Evolutionary conservation across 2,113 vertebrate species (phyloP), one percentile per base, ranked within the genome.

Genomic region (Pomatorhinus ruficollis): DNA sequence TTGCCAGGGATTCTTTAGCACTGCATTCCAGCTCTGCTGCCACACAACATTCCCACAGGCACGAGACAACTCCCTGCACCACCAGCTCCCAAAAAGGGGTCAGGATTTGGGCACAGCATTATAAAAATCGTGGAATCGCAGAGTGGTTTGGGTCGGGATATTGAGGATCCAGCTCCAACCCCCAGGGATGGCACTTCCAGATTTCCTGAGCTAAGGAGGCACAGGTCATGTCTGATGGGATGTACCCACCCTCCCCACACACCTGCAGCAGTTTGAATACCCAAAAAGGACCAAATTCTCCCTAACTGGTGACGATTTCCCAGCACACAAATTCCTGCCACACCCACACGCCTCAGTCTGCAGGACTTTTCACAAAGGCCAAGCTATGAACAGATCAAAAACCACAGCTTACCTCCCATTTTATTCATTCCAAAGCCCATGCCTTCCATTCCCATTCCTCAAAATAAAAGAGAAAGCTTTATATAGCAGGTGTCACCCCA

Each of bases 391-490:
- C 30, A 52, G 11, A 49, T 25, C 27, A 84, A 78, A 78, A 76
- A 71, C 5, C 76, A 33, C 59, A 86, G 85, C 98, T 97, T 98
- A 99, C 99, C 99, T 98, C 99, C 99, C 98, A 99, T 99, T 95
- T 99, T 99, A 97, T 99, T 99, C 99, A 99, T 99, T 98, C 99
- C 98, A 97, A 99, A 99, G 97, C 98, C 98, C 98, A 99, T 99
- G 97, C 99, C 99, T 98, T 99, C 98, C 98, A 99, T 99, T 97
- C 99, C 99, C 98, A 98, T 98, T 94, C 98, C 98, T 98, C 87
- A 97, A 97, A 92, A 97, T 57, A 96, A 96, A 96, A 97, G 95
- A 96, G 92, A 96, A 94, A 96, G 86, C 64, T 90, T 97, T 95
- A 97, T 97, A 8, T 96, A 95, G 72, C 82, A 96, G 47, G 39